Evolutionary conservation across 37 sponge, comb jelly and placozoan species (phyloP).

Genomic region (Agelas oroides): DNA sequence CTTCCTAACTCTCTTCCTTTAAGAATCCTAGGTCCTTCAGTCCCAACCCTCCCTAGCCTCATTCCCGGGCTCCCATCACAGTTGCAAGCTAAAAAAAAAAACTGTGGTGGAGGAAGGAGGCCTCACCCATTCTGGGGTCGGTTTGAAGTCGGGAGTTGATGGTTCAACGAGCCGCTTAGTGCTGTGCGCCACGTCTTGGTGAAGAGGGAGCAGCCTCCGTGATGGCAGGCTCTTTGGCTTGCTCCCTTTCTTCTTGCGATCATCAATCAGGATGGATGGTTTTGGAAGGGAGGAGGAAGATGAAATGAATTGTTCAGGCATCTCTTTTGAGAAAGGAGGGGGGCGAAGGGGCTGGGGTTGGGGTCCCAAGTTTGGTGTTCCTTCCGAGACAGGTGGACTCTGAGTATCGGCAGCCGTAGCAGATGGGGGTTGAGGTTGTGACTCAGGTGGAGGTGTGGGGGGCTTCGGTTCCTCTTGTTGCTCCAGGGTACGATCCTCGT

Average conservation of each 20-base stretch:
- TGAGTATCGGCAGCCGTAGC: too few relatives aligned
- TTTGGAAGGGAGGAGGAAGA: background rate
- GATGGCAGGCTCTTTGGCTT: conserved; percentile 10
- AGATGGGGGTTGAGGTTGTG: too few relatives aligned
- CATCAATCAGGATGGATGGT: background rate
- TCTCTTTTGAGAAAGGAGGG: background rate
- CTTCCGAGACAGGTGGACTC: background rate
- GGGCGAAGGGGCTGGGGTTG: background rate
- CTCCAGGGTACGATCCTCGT: background rate
- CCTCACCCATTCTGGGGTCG: conserved; percentile 88
- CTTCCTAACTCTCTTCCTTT: too few relatives aligned
- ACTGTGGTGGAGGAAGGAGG: too few relatives aligned
- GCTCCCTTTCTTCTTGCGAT: conserved; percentile 2
- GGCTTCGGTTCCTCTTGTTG: background rate
- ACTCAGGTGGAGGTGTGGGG: background rate
- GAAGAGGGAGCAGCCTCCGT: conserved; percentile 57
- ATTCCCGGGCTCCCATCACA: too few relatives aligned
- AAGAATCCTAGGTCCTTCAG: too few relatives aligned
- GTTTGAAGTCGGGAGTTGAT: conserved; percentile 72
- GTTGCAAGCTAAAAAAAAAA: too few relatives aligned
- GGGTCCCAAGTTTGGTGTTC: background rate
- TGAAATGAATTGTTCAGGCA: background rate
- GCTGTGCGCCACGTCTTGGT: conserved; percentile 54
- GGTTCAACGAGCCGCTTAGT: conserved; percentile 71
- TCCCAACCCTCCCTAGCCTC: too few relatives aligned